Evolutionary conservation across 2,797 vertebrate species (phyloP).

Genomic region (Rallus crepitans): DNA sequence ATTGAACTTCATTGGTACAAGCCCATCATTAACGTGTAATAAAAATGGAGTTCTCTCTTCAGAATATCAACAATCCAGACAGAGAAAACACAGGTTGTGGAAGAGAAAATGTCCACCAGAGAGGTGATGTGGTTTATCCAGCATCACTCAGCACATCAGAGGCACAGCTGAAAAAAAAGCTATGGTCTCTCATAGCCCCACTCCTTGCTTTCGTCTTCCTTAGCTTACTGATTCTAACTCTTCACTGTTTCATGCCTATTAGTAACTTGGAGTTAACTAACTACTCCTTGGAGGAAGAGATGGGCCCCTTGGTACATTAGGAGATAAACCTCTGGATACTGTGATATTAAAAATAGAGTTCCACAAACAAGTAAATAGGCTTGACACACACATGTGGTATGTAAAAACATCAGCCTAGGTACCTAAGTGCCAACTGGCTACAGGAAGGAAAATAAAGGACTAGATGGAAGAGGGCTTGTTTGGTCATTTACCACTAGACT

Average conservation of each 20-base stretch:
- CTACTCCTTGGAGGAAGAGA: not conserved
- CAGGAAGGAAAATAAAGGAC: not conserved
- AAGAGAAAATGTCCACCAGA: not conserved
- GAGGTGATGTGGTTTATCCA: not conserved
- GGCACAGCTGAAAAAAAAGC: not conserved
- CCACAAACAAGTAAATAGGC: not conserved
- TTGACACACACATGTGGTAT: not conserved
- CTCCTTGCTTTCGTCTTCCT: not conserved
- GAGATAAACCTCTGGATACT: not conserved
- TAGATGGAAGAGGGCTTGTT: not conserved
- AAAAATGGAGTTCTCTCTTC: not conserved
- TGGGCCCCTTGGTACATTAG: not conserved
- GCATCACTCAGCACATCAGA: not conserved
- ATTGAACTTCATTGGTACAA: not conserved
- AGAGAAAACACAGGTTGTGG: not conserved
- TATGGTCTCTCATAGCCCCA: not conserved
- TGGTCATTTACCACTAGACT: not conserved
- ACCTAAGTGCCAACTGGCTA: not conserved
- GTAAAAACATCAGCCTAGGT: not conserved
- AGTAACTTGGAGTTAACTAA: not conserved
- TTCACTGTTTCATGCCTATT: not conserved
- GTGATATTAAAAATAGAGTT: not conserved
- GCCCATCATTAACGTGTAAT: not conserved
- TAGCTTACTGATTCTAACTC: not conserved
- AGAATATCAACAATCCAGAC: not conserved